A percentile compares a stretch with the other conserved stretches of the same genome.
These are phyloP conservation scores for Diadumene lineata DNA, from an alignment of 92 coral and sea anemone genomes.

Conservation along the genomic window DNA sequence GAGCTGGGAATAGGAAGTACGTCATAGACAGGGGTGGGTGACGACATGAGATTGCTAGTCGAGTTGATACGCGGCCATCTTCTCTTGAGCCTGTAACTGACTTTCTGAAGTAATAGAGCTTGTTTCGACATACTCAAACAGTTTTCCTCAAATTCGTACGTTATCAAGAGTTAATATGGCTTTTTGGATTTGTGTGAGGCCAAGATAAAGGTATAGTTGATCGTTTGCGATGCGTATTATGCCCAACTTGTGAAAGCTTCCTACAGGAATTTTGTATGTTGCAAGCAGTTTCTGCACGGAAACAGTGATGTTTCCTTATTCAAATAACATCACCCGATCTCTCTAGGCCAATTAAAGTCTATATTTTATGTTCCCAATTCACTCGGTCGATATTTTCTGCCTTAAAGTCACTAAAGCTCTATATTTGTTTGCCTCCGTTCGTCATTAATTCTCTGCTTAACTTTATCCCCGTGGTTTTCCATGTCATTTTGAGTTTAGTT, in stretches of 20 bases:
- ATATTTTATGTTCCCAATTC: not conserved
- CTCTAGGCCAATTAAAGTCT: not conserved
- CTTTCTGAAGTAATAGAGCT: conserved; percentile 32
- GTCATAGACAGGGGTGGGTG: conserved; percentile 95
- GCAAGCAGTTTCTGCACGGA: conserved; percentile 40
- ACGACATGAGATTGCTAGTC: conserved; percentile 67
- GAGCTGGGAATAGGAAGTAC: conserved; percentile 69
- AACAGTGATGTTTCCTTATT: conserved; percentile 26
- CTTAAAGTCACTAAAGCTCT: not conserved
- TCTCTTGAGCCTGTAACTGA: conserved; percentile 23
- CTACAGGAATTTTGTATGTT: conserved; percentile 34
- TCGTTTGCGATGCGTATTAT: conserved; percentile 4
- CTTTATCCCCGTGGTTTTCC: not conserved
- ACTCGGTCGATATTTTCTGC: not conserved
- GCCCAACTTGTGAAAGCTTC: conserved; percentile 26
- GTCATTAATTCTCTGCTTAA: not conserved
- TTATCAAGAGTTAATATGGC: conserved; percentile 21
- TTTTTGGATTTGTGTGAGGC: conserved; percentile 27
- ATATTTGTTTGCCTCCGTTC: not conserved
- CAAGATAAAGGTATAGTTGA: conserved; percentile 25
- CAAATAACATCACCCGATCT: not conserved
- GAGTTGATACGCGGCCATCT: conserved; percentile 52
- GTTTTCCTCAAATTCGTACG: conserved; percentile 5
- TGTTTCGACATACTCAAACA: not conserved
- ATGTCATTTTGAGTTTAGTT: not conserved